phyloP scores from a whole-genome alignment of 2,113 vertebrate species.

The Kobus ellipsiprymnus region DNA sequence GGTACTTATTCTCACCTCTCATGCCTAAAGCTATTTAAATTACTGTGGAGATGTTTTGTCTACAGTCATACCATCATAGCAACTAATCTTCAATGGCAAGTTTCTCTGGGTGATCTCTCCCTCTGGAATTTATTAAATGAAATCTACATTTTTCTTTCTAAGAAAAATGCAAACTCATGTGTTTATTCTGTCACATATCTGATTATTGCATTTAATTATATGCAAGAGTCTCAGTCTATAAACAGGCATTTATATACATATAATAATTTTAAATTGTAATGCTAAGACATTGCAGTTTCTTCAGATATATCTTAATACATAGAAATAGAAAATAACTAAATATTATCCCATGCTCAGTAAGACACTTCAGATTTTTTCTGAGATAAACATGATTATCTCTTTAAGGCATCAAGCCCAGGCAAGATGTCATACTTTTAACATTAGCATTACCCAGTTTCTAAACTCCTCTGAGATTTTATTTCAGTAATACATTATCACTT shows the following conservation, averaged over 20 bases:
- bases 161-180: neutral
- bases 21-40: constrained; percentile 25
- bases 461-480: neutral
- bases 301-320: neutral
- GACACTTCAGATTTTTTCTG: neutral
- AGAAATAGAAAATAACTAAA: neutral
- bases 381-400: neutral
- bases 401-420: neutral
- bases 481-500: neutral
- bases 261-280: constrained; percentile 11
- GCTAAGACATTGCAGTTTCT: neutral
- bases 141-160: neutral
- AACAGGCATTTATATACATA: neutral
- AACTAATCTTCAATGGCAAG: neutral
- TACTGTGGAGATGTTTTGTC: neutral
- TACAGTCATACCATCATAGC: neutral
- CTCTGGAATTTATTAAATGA: neutral
- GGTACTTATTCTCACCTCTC: neutral
- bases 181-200: neutral
- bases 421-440: constrained; percentile 28
- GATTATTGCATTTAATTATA: neutral
- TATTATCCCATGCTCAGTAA: neutral
- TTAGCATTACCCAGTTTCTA: neutral
- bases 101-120: neutral
- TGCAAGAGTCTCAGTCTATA: neutral